A percentile compares a stretch with the other conserved stretches of the same genome.
These are phyloP conservation scores for Calidris pygmaea DNA, from an alignment of 2,113 vertebrate genomes.

Conservation along the genomic window DNA sequence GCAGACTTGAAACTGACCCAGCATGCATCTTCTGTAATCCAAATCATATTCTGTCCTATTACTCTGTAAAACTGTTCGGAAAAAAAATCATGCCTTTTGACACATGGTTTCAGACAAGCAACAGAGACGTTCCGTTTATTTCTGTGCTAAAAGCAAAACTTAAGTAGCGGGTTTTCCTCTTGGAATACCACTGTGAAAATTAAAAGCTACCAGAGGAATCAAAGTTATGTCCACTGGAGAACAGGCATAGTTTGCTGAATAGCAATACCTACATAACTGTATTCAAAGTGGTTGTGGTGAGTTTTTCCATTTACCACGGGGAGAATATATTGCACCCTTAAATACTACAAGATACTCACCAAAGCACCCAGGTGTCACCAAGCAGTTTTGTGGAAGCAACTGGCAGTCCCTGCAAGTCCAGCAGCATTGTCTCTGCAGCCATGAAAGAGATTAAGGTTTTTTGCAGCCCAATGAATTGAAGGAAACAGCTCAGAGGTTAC, in stretches of 20 bases:
- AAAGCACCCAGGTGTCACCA: neutral
- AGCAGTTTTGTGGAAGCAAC: neutral
- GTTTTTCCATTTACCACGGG: neutral
- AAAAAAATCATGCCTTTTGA: conserved; percentile 30
- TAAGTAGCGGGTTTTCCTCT: neutral
- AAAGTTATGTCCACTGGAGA: neutral
- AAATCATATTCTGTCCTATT: neutral
- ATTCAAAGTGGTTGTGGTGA: neutral
- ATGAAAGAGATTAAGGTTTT: neutral
- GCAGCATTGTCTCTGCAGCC: neutral
- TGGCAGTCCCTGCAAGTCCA: neutral
- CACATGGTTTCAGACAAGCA: conserved; percentile 43
- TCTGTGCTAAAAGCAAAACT: neutral
- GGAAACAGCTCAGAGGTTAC: neutral
- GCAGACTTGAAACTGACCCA: conserved; percentile 41
- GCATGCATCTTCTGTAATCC: conserved; percentile 30
- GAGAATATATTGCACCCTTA: neutral
- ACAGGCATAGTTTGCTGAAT: neutral
- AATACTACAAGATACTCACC: neutral
- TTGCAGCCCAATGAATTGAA: neutral
- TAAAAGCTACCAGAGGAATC: neutral
- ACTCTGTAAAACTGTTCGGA: conserved; percentile 29
- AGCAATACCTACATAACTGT: neutral
- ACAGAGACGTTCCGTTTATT: conserved; percentile 6
- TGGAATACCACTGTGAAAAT: neutral